phyloP scores from a whole-genome alignment of 2,113 vertebrate genomes.

The Ranitomeya imitator region DNA sequence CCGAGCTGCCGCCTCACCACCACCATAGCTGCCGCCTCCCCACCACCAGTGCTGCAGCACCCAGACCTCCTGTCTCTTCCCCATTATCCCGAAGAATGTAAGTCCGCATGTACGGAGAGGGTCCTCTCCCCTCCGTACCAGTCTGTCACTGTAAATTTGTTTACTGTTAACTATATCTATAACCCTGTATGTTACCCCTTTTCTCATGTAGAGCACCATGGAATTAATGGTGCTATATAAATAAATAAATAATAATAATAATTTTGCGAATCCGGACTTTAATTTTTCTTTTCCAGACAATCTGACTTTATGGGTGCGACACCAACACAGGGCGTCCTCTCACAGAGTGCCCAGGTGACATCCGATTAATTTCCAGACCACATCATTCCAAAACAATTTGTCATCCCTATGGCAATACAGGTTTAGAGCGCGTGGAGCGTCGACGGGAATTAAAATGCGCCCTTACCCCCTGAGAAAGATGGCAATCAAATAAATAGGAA shows the following conservation, averaged over 20 bases:
- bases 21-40: too few relatives aligned
- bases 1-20: too few relatives aligned
- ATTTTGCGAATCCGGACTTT: background rate
- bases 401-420: background rate
- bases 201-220: too few relatives aligned
- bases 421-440: background rate
- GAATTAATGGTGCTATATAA: too few relatives aligned
- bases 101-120: too few relatives aligned
- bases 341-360: background rate
- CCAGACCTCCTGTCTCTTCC: too few relatives aligned
- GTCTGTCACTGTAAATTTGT: too few relatives aligned
- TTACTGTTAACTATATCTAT: too few relatives aligned
- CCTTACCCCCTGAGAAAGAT: background rate
- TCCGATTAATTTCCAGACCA: background rate
- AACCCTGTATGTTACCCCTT: too few relatives aligned
- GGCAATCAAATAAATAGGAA: background rate
- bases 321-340: background rate
- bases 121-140: too few relatives aligned
- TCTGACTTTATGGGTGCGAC: background rate
- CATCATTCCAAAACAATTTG: conserved; percentile 12
- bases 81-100: too few relatives aligned
- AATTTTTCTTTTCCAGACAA: background rate
- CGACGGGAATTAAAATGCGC: background rate
- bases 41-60: too few relatives aligned
- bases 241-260: background rate